phyloP scores from a whole-genome alignment of 2,797 vertebrate genomes.

The Thunnus albacares region DNA sequence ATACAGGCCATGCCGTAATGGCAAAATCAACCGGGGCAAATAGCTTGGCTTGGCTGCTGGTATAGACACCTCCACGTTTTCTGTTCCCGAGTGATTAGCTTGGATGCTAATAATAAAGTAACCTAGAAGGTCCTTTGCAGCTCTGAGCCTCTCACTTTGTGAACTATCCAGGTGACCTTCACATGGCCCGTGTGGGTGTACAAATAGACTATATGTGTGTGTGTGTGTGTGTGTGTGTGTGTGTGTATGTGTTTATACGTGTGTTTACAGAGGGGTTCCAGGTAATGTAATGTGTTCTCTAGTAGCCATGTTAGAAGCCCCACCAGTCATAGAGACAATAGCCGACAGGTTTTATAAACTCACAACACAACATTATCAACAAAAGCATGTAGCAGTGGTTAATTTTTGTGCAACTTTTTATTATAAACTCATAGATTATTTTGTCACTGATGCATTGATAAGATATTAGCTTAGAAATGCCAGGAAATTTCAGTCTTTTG shows the following conservation, averaged over 20 bases:
- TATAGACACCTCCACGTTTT: constrained; percentile 14
- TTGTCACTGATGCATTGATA: no score
- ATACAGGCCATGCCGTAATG: not conserved
- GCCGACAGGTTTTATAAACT: no score
- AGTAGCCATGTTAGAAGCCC: not conserved
- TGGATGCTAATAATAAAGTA: constrained; percentile 40
- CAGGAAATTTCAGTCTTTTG: no score
- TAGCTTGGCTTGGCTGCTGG: not conserved
- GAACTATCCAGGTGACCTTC: constrained; percentile 25
- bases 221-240: not conserved
- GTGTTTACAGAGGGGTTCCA: not conserved
- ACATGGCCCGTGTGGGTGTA: not conserved
- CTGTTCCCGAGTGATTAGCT: constrained; percentile 21
- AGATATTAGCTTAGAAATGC: no score
- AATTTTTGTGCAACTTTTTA: no score
- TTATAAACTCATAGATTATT: no score
- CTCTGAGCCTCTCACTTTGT: constrained; percentile 8
- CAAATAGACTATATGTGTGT: not conserved
- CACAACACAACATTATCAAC: no score
- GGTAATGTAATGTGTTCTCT: not conserved
- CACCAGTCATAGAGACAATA: not conserved
- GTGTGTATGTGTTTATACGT: not conserved
- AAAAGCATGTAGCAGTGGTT: no score
- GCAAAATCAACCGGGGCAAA: constrained; percentile 15
- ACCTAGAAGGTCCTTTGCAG: constrained; percentile 14